phyloP scores from a whole-genome alignment of 2,888 invertebrate genomes.

The Toxonevra muliebris region DNA sequence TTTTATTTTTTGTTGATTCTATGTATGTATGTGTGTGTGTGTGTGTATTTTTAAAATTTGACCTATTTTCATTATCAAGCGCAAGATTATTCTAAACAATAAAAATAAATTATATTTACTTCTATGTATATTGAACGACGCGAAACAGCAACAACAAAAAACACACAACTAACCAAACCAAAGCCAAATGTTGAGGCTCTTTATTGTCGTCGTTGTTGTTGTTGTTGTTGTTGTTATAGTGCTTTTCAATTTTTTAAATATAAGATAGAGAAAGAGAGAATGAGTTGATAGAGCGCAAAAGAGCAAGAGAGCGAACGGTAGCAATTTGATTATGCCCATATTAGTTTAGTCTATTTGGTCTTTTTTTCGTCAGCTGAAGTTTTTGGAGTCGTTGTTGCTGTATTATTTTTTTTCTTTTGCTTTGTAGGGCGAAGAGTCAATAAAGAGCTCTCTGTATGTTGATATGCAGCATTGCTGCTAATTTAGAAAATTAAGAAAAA shows the following conservation, averaged over 20 bases:
- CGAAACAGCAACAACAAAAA: too few relatives aligned
- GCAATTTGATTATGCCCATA: not conserved
- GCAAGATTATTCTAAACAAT: conserved; percentile 65
- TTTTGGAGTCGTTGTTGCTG: too few relatives aligned
- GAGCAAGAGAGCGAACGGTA: not conserved
- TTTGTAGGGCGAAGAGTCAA: not conserved
- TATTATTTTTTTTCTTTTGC: too few relatives aligned
- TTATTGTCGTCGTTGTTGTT: conserved; percentile 8
- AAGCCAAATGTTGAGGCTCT: not conserved
- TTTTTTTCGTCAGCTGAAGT: too few relatives aligned
- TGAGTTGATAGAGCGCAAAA: not conserved
- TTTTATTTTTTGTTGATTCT: too few relatives aligned
- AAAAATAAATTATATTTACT: conserved; percentile 30
- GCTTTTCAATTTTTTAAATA: not conserved
- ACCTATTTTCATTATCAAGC: conserved; percentile 65
- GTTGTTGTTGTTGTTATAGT: conserved; percentile 15
- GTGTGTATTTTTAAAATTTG: conserved; percentile 50
- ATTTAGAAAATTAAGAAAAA: conserved; percentile 15
- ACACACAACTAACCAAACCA: too few relatives aligned
- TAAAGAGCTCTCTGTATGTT: too few relatives aligned
- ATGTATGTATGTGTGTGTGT: conserved; percentile 48
- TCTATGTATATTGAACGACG: too few relatives aligned
- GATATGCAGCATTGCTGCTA: not conserved
- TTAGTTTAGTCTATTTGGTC: not conserved
- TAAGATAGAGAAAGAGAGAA: too few relatives aligned